A percentile compares a stretch with the other conserved stretches of the same genome.
These are phyloP conservation scores for Erithacus rubecula DNA, from an alignment of 2,797 vertebrate species.

Conservation along the genomic window DNA sequence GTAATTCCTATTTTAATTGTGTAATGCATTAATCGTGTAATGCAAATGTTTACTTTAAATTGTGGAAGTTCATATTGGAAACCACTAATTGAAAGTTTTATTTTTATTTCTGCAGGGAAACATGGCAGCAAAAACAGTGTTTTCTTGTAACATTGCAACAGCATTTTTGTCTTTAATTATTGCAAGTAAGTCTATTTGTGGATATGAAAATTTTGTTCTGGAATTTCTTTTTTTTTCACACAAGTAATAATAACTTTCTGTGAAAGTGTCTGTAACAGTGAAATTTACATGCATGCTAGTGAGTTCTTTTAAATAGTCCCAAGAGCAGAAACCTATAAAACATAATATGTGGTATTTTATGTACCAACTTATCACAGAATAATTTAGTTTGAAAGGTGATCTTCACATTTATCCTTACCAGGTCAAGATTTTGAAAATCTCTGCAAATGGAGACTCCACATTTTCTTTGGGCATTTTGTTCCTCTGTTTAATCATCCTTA, in stretches of 20 bases:
- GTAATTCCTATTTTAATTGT: background rate
- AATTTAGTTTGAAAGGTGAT: background rate
- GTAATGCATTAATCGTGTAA: background rate
- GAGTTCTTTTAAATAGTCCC: background rate
- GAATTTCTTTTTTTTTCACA: background rate
- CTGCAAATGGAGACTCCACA: background rate
- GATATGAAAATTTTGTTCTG: background rate
- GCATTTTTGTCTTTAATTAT: constrained; percentile 27
- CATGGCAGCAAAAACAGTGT: background rate
- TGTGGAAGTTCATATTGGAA: background rate
- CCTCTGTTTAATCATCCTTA: background rate
- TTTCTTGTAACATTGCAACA: constrained; percentile 23
- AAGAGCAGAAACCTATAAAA: background rate
- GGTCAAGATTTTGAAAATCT: background rate
- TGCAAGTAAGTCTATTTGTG: constrained; percentile 57
- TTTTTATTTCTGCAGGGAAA: constrained; percentile 1
- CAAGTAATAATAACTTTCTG: background rate
- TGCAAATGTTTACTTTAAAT: background rate
- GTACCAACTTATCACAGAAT: background rate
- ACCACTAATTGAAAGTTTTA: background rate
- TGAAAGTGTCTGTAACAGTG: background rate
- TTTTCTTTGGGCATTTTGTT: background rate
- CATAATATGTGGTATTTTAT: background rate
- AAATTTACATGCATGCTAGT: background rate
- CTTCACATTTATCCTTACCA: background rate